A percentile compares a stretch with the other conserved stretches of the same genome.
phyloP scores from a whole-genome alignment of 2,797 vertebrate genomes.

The Cyclura pinguis region DNA sequence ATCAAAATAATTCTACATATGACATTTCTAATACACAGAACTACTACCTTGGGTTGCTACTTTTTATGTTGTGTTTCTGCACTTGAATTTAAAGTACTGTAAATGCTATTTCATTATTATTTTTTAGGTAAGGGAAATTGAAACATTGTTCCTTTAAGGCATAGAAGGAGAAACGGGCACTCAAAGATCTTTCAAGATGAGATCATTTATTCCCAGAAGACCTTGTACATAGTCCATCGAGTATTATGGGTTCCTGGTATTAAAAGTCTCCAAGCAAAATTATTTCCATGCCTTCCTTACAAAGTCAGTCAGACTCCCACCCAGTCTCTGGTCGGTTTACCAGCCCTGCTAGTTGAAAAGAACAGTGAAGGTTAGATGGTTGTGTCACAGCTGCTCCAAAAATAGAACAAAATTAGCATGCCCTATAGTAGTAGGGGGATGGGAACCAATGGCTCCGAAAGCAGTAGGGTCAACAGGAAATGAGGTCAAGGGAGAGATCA shows the following conservation, averaged over 20 bases:
- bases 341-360: too few relatives aligned
- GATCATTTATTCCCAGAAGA: not conserved
- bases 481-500: too few relatives aligned
- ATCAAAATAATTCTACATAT: slow-evolving; percentile 48
- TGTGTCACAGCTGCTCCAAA: too few relatives aligned
- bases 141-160: not conserved
- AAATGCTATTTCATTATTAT: slow-evolving; percentile 46
- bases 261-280: not conserved
- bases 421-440: too few relatives aligned
- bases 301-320: too few relatives aligned
- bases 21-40: slow-evolving; percentile 55
- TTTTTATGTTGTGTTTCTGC: slow-evolving; percentile 51
- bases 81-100: slow-evolving; percentile 55
- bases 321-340: too few relatives aligned
- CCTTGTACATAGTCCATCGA: not conserved
- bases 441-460: too few relatives aligned
- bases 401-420: too few relatives aligned
- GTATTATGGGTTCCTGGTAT: not conserved
- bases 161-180: not conserved
- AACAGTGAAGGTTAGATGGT: too few relatives aligned
- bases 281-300: not conserved
- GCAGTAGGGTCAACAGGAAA: too few relatives aligned
- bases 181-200: not conserved
- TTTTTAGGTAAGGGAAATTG: slow-evolving; percentile 32
- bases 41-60: slow-evolving; percentile 46